A percentile compares a stretch with the other conserved stretches of the same genome.
phyloP scores from a whole-genome alignment of 2,888 invertebrate genomes.

The Drosophila macrospina region DNA sequence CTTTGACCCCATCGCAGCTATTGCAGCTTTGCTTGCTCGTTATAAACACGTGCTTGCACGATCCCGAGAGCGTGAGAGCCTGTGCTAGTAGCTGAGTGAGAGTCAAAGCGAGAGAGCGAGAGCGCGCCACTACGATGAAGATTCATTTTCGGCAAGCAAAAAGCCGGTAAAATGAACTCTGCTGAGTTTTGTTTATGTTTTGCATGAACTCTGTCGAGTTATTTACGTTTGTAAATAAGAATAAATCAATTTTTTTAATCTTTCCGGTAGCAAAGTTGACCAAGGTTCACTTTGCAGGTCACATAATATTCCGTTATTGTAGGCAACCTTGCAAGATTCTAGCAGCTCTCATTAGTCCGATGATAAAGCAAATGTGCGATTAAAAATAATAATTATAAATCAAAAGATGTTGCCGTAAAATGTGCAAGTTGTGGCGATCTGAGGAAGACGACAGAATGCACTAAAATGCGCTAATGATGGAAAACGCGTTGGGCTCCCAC shows the following conservation, averaged over 20 bases:
- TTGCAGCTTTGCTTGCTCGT: background rate
- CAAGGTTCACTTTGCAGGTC: conserved; percentile 3
- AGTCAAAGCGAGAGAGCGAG: conserved; percentile 1
- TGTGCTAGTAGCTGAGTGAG: background rate
- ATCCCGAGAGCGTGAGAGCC: conserved; percentile 1
- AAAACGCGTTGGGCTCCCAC: conserved; percentile 27
- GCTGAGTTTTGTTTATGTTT: conserved; percentile 67
- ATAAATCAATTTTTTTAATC: too few relatives aligned
- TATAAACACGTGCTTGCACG: conserved; percentile 55
- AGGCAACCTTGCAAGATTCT: conserved; percentile 56
- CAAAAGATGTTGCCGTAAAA: conserved; percentile 46
- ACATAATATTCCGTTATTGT: conserved; percentile 48
- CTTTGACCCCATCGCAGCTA: conserved; percentile 48
- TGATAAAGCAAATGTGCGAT: conserved; percentile 60
- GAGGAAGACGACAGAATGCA: conserved; percentile 32
- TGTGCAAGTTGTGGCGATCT: conserved; percentile 39
- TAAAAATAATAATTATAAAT: conserved; percentile 42
- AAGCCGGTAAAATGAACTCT: conserved; percentile 73
- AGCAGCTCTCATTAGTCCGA: conserved; percentile 47
- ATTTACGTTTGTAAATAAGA: too few relatives aligned
- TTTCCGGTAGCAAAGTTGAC: conserved; percentile 7
- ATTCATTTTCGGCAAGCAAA: conserved; percentile 43
- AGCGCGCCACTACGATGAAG: background rate
- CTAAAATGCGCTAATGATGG: conserved; percentile 64
- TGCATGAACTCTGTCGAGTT: conserved; percentile 45